Conservation (phyloP, 2,113 vertebrate species). For the Xiphorhynchus elegans region DNA sequence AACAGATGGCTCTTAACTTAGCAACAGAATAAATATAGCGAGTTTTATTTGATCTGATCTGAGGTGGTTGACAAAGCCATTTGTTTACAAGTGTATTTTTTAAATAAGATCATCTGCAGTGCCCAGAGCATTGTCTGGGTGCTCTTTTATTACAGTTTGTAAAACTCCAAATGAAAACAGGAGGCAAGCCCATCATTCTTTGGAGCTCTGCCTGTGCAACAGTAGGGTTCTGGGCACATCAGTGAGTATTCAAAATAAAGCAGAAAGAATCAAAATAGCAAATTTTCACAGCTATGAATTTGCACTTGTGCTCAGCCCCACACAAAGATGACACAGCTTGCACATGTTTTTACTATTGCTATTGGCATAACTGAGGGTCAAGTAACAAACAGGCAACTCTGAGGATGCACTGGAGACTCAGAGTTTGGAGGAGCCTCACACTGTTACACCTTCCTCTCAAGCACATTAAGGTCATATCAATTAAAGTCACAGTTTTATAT, state of each 20-base stretch:
- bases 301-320: background rate
- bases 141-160: slow-evolving; percentile 38
- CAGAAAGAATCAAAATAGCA: background rate
- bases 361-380: background rate
- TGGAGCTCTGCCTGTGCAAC: slow-evolving; percentile 10
- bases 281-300: background rate
- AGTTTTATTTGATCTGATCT: slow-evolving; percentile 39
- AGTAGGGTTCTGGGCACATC: background rate
- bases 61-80: slow-evolving; percentile 17
- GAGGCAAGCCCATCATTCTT: background rate
- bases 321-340: background rate
- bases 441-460: background rate
- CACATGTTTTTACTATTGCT: background rate
- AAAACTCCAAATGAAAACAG: slow-evolving; percentile 23
- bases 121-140: slow-evolving; percentile 40
- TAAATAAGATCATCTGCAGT: background rate
- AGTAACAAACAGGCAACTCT: background rate
- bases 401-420: background rate
- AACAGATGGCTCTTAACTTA: slow-evolving; percentile 26
- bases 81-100: slow-evolving; percentile 45
- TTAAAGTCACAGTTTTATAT: background rate
- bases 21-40: slow-evolving; percentile 8
- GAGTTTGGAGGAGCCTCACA: background rate
- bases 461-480: background rate
- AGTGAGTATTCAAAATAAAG: background rate